Conservation (phyloP, 2,888 invertebrate species). For the Galerucella calmariensis region DNA sequence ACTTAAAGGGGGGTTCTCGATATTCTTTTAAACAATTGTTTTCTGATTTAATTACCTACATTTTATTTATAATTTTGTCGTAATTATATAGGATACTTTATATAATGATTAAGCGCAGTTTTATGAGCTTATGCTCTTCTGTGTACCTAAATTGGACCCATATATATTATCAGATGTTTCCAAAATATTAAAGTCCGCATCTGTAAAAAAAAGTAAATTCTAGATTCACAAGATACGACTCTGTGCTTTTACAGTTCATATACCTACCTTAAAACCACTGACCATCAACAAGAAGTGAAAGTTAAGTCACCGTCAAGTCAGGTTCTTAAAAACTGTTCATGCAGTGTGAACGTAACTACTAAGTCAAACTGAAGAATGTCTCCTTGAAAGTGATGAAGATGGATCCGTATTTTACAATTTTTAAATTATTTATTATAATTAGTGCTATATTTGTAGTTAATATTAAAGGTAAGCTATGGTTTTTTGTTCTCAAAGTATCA, state of each 20-base stretch:
- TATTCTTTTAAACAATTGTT: too few relatives aligned
- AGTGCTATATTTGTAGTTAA: slow-evolving; percentile 23
- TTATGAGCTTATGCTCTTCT: too few relatives aligned
- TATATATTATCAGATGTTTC: neutral
- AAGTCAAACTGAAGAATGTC: slow-evolving; percentile 9
- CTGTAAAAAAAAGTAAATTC: neutral
- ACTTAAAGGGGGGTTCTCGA: too few relatives aligned
- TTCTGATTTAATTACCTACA: too few relatives aligned
- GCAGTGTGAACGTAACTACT: neutral
- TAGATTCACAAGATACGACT: neutral
- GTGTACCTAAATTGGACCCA: too few relatives aligned
- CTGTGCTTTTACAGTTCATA: neutral
- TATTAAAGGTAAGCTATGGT: slow-evolving; percentile 12
- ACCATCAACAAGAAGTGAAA: neutral
- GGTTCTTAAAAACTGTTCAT: neutral
- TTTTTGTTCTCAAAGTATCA: too few relatives aligned
- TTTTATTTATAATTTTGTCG: too few relatives aligned
- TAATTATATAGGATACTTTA: too few relatives aligned
- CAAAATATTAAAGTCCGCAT: neutral
- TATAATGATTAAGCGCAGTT: too few relatives aligned
- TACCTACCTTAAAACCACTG: neutral
- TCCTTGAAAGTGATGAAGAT: slow-evolving; percentile 13
- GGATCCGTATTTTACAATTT: slow-evolving; percentile 6
- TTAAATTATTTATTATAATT: slow-evolving; percentile 22
- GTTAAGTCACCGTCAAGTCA: neutral